Evolutionary conservation across 2,888 invertebrate species (phyloP).

Genomic region (Nemotelus nigrinus): DNA sequence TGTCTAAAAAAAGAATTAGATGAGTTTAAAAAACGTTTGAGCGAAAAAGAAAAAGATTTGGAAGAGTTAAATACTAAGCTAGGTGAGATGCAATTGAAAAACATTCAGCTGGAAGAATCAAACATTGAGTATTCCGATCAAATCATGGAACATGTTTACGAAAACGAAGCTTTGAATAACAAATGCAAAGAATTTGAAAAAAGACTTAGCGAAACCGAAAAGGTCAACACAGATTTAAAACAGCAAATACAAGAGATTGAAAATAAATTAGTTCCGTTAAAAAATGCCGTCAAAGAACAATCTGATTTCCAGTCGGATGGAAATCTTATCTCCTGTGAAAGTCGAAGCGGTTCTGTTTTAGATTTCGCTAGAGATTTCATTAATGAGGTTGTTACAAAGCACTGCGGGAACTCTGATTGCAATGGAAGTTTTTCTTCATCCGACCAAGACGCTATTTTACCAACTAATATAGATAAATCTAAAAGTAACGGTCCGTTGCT

Average conservation of each 20-base stretch:
- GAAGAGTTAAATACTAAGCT: slow-evolving; percentile 2
- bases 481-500: not conserved
- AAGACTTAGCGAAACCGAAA: slow-evolving; percentile 45
- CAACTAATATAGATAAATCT: too few relatives aligned
- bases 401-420: too few relatives aligned
- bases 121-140: slow-evolving; percentile 69
- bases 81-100: slow-evolving; percentile 54
- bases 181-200: slow-evolving; percentile 4
- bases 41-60: slow-evolving; percentile 2
- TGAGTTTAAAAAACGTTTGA: not conserved
- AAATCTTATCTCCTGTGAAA: too few relatives aligned
- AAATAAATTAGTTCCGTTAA: not conserved
- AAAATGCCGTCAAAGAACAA: not conserved
- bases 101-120: slow-evolving; percentile 66
- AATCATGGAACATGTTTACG: slow-evolving; percentile 70
- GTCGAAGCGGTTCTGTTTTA: too few relatives aligned
- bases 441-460: too few relatives aligned
- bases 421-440: too few relatives aligned
- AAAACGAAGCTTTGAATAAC: slow-evolving; percentile 66
- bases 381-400: too few relatives aligned
- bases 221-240: not conserved
- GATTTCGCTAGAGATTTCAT: too few relatives aligned
- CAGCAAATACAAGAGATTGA: not conserved
- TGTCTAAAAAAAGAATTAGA: slow-evolving; percentile 22
- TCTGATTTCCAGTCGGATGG: too few relatives aligned